Conservation (phyloP, 2,797 vertebrate species). For the Microctenopoma lineatum region DNA sequence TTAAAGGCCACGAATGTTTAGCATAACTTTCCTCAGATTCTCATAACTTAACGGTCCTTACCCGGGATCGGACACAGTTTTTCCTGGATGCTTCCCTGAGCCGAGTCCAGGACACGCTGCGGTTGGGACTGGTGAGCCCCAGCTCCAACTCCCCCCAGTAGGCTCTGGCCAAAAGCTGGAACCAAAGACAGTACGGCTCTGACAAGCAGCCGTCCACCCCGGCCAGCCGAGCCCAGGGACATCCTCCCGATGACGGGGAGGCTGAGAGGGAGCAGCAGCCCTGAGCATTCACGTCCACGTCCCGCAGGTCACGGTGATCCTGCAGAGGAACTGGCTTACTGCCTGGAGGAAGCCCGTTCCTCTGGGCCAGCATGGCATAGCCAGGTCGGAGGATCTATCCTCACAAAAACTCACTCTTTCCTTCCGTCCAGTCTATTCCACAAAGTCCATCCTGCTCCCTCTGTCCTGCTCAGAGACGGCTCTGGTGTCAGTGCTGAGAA, state of each 20-base stretch:
- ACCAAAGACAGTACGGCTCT: conserved; percentile 84
- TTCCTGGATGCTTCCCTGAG: conserved; percentile 75
- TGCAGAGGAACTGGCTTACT: conserved; percentile 66
- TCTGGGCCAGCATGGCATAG: conserved; percentile 82
- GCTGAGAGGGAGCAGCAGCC: conserved; percentile 72
- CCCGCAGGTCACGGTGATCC: conserved; percentile 65
- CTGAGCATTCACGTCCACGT: conserved; percentile 57
- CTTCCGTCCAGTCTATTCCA: conserved; percentile 14
- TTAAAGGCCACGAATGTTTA: background rate
- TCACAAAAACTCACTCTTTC: conserved; percentile 22
- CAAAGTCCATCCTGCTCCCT: conserved; percentile 37
- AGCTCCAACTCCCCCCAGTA: conserved; percentile 83
- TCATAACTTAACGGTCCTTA: conserved; percentile 60
- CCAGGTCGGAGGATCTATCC: conserved; percentile 46
- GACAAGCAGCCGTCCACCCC: conserved; percentile 81
- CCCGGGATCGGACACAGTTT: conserved; percentile 78
- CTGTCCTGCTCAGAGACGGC: background rate
- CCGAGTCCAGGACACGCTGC: conserved; percentile 74
- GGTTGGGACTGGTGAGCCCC: conserved; percentile 70
- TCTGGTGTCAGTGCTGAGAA: conserved; percentile 61
- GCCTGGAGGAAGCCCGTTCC: conserved; percentile 74
- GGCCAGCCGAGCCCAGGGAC: conserved; percentile 81
- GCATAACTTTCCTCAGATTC: background rate
- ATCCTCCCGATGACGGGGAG: conserved; percentile 62
- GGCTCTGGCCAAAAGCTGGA: conserved; percentile 81